Evolutionary conservation across 2,888 invertebrate species (phyloP).

Genomic region (Mycalesis mineus): DNA sequence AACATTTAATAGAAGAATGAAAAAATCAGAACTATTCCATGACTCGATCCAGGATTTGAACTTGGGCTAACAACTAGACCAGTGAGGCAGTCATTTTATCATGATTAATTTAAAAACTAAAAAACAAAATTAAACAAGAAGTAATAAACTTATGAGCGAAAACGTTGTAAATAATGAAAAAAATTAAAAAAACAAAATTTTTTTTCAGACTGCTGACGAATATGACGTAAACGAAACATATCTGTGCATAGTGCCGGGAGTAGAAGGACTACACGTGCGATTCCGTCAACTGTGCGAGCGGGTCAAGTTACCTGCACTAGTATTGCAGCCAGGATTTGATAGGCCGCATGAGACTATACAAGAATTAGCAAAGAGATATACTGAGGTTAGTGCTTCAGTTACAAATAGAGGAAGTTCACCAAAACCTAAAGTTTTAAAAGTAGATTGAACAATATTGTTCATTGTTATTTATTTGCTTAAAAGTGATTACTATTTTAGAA

Average conservation of each 20-base stretch:
- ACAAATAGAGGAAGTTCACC: too few relatives aligned
- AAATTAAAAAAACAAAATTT: not conserved
- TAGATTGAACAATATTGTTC: not conserved
- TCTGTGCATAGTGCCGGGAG: not conserved
- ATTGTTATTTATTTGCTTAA: not conserved
- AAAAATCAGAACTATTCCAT: too few relatives aligned
- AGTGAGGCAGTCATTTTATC: too few relatives aligned
- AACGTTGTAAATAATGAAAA: too few relatives aligned
- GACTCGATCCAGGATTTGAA: too few relatives aligned
- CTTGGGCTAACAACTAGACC: too few relatives aligned
- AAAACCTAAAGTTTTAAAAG: too few relatives aligned
- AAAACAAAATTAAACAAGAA: too few relatives aligned
- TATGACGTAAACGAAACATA: not conserved
- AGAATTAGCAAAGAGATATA: slow-evolving; percentile 39
- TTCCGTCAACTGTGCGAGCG: not conserved
- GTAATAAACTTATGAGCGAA: too few relatives aligned
- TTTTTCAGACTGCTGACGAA: not conserved
- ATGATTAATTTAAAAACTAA: too few relatives aligned
- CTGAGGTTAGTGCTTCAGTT: slow-evolving; percentile 30
- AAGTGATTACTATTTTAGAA: not conserved
- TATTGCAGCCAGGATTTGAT: slow-evolving; percentile 42
- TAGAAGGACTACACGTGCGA: not conserved
- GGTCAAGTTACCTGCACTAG: slow-evolving; percentile 37
- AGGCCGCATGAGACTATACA: slow-evolving; percentile 34
- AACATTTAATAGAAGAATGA: too few relatives aligned